phyloP scores from a whole-genome alignment of 1,140 invertebrate genomes.

The Araneus ventricosus region DNA sequence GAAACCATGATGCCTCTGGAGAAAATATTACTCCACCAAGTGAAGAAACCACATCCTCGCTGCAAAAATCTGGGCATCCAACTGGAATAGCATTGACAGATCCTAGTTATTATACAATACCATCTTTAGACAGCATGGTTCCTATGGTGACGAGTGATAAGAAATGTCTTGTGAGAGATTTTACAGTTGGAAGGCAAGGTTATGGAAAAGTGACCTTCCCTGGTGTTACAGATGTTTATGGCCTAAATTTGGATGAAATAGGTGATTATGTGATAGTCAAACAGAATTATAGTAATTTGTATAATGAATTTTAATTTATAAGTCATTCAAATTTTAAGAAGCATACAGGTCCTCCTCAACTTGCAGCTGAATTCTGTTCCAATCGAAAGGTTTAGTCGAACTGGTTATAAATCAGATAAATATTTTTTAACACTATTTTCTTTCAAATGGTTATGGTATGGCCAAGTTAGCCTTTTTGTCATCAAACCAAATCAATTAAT shows the following conservation, averaged over 20 bases:
- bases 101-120: conserved; percentile 92
- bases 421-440: no score
- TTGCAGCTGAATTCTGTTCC: no score
- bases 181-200: conserved; percentile 92
- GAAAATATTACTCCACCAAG: neutral
- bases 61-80: conserved; percentile 78
- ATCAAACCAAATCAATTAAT: no score
- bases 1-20: neutral
- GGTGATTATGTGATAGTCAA: conserved; percentile 81
- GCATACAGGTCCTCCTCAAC: no score
- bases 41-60: neutral
- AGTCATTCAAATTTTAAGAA: no score
- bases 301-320: no score
- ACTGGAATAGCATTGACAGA: conserved; percentile 82
- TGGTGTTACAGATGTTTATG: conserved; percentile 92
- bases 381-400: no score
- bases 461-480: no score
- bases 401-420: no score
- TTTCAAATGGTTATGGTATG: no score
- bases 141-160: conserved; percentile 85
- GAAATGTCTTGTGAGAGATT: conserved; percentile 91
- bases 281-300: neutral
- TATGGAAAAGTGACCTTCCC: conserved; percentile 96
- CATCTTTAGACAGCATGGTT: conserved; percentile 87
- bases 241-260: conserved; percentile 93